Conservation (phyloP, 2,888 invertebrate genomes). For the Bugulina stolonifera region DNA sequence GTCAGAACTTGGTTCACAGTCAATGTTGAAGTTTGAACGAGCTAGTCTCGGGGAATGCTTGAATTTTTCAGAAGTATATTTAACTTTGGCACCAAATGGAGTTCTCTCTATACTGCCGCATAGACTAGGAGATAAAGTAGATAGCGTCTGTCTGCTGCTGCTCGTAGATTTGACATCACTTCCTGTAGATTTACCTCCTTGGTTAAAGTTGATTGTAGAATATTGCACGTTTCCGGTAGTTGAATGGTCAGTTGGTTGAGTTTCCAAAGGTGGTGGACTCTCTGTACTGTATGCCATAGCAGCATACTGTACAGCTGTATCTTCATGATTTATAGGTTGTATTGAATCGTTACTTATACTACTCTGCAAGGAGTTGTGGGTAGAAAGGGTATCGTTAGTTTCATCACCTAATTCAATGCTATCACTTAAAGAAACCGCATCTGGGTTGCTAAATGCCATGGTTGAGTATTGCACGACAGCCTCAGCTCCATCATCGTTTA, state of each 20-base stretch:
- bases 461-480: not conserved
- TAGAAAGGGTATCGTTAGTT: not conserved
- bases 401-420: no score
- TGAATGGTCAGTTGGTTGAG: not conserved
- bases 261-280: not conserved
- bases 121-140: not conserved
- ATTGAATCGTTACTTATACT: no score
- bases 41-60: not conserved
- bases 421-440: not conserved
- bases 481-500: not conserved
- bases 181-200: not conserved
- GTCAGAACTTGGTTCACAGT: not conserved
- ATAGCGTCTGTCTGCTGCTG: not conserved
- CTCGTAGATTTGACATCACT: not conserved
- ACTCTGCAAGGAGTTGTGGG: not conserved
- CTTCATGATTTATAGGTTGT: no score
- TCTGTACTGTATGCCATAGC: not conserved
- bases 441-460: not conserved
- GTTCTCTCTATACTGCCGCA: not conserved
- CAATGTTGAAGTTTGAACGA: not conserved
- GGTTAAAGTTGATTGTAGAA: no score
- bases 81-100: slow-evolving; percentile 16
- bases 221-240: no score
- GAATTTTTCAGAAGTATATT: not conserved
- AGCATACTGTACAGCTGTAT: not conserved